These are phyloP conservation scores for Sardinella longiceps DNA, from an alignment of 2,797 vertebrate genomes.

Conservation along the genomic window DNA sequence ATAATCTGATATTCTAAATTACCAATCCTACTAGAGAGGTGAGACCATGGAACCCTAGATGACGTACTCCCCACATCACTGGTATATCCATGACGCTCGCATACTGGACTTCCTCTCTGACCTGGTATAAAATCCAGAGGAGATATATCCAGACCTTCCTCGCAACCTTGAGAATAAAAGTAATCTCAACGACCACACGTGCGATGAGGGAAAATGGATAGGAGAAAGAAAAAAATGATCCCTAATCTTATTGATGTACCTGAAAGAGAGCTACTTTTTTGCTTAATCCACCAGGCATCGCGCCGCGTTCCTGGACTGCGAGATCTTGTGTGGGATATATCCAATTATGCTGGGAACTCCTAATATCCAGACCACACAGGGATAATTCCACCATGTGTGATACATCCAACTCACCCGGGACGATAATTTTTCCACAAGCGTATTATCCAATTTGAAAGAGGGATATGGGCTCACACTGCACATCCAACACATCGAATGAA, in stretches of 20 bases:
- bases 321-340: slow-evolving; percentile 70
- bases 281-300: slow-evolving; percentile 65
- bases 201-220: slow-evolving; percentile 60
- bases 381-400: slow-evolving; percentile 69
- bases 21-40: slow-evolving; percentile 1
- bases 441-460: slow-evolving; percentile 78
- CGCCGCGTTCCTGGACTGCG: slow-evolving; percentile 72
- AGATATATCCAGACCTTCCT: slow-evolving; percentile 63
- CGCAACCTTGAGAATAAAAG: slow-evolving; percentile 57
- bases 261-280: slow-evolving; percentile 20
- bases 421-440: slow-evolving; percentile 69
- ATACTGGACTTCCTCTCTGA: neutral
- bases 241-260: slow-evolving; percentile 19
- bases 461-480: slow-evolving; percentile 61
- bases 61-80: neutral
- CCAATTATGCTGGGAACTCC: slow-evolving; percentile 63
- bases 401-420: slow-evolving; percentile 77
- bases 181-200: slow-evolving; percentile 62
- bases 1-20: neutral
- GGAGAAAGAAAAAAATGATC: slow-evolving; percentile 27
- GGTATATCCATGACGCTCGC: slow-evolving; percentile 18
- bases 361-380: slow-evolving; percentile 73
- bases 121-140: slow-evolving; percentile 68
- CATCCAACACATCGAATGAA: slow-evolving; percentile 71
- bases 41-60: neutral